Percentiles rank a stretch among this genome's conserved stretches.
Conservation (phyloP, 2,888 invertebrate species). For the Yponomeuta malinellus region DNA sequence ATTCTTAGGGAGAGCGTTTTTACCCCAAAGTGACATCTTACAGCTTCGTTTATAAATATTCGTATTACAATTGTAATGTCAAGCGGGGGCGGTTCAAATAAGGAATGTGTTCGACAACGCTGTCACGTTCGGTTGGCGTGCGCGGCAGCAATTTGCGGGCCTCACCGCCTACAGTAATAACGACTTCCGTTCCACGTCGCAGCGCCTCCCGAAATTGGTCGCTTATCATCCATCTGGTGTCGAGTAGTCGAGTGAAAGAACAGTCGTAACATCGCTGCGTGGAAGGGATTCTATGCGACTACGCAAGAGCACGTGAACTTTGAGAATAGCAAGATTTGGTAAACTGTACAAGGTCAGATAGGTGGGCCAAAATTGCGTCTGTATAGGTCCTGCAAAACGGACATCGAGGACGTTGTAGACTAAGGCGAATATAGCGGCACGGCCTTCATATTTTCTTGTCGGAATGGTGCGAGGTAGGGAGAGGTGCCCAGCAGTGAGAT, state of each 20-base stretch:
- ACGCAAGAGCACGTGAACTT: neutral
- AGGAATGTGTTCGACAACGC: constrained; percentile 71
- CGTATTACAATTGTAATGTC: constrained; percentile 45
- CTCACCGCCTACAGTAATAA: constrained; percentile 74
- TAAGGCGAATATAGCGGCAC: no score
- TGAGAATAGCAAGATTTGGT: neutral
- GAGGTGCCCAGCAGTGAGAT: no score
- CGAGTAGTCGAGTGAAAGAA: constrained; percentile 20
- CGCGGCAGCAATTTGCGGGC: constrained; percentile 66
- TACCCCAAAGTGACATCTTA: neutral
- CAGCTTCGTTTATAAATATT: constrained; percentile 9
- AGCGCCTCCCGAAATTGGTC: constrained; percentile 75
- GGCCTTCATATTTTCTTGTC: no score
- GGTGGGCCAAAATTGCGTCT: no score
- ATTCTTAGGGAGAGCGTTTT: no score
- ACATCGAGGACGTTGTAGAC: no score
- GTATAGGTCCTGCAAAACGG: no score
- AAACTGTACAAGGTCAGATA: neutral
- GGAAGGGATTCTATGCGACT: no score
- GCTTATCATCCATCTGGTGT: constrained; percentile 69
- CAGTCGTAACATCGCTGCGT: constrained; percentile 37
- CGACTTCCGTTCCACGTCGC: constrained; percentile 74
- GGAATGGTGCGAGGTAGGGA: no score
- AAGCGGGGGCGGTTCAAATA: constrained; percentile 66
- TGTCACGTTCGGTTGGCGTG: constrained; percentile 74